These are phyloP conservation scores for Drosophila miranda DNA, from an alignment of 1,140 invertebrate genomes.

Conservation along the genomic window DNA sequence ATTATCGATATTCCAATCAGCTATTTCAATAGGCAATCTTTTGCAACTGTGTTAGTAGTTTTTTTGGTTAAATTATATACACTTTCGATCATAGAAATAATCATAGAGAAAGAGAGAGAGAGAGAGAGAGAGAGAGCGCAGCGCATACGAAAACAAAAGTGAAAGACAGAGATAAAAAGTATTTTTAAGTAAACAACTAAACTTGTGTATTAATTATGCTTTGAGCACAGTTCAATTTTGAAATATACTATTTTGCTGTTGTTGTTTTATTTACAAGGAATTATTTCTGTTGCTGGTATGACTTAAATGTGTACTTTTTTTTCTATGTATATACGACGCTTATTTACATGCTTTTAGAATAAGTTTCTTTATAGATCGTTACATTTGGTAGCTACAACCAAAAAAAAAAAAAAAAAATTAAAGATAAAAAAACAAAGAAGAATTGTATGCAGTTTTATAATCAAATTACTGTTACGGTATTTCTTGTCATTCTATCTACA, in stretches of 20 bases:
- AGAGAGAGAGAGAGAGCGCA: conserved; percentile 18
- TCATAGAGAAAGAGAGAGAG: conserved; percentile 30
- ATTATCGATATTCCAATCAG: conserved; percentile 2
- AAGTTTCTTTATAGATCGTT: conserved; percentile 28
- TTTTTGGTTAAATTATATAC: conserved; percentile 59
- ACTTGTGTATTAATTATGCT: conserved; percentile 44
- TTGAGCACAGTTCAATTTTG: conserved; percentile 13
- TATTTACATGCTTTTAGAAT: conserved; percentile 65
- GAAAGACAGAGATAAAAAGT: conserved; percentile 31
- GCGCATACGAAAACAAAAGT: conserved; percentile 49
- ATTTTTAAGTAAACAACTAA: conserved; percentile 50
- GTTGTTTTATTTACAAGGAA: conserved; percentile 56
- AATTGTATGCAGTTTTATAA: conserved; percentile 16
- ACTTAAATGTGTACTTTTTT: conserved; percentile 25
- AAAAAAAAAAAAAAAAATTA: conserved; percentile 34
- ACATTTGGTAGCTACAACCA: conserved; percentile 53
- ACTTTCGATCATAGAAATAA: conserved; percentile 29
- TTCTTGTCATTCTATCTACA: conserved; percentile 41
- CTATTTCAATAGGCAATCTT: conserved; percentile 25
- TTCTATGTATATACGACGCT: conserved; percentile 51
- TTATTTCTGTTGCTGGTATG: conserved; percentile 8
- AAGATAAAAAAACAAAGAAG: conserved; percentile 10
- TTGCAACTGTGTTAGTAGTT: conserved; percentile 64
- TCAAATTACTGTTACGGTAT: conserved; percentile 37
- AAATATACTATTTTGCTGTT: conserved; percentile 12